phyloP scores from a whole-genome alignment of 2,797 vertebrate species.

The Hylomyscus alleni region DNA sequence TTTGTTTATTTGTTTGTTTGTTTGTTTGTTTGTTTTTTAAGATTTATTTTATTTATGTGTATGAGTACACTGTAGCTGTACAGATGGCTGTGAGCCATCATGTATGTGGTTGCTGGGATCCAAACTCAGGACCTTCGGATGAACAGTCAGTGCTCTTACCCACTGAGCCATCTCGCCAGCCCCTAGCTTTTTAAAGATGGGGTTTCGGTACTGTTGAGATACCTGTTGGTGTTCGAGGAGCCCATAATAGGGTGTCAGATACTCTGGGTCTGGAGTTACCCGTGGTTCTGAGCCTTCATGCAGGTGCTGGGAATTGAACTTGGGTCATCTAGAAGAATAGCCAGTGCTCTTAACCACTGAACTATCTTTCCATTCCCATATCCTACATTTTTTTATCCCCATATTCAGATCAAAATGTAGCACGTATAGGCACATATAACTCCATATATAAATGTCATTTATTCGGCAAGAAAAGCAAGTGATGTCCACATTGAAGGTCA shows the following conservation, averaged over 20 bases:
- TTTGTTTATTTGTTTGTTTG: too few species aligned
- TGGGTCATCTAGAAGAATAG: not conserved
- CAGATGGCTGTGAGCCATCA: too few species aligned
- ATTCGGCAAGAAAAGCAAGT: not conserved
- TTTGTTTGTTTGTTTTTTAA: too few species aligned
- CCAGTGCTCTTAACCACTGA: not conserved
- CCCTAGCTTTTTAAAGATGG: not conserved
- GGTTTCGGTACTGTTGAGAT: too few species aligned
- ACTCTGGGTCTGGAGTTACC: not conserved
- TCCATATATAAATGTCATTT: not conserved
- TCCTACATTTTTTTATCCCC: not conserved
- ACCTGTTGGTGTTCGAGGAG: not conserved
- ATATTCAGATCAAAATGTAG: not conserved
- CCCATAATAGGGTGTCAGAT: not conserved
- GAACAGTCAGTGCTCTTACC: too few species aligned
- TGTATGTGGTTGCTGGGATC: too few species aligned
- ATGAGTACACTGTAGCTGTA: too few species aligned
- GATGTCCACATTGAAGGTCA: not conserved
- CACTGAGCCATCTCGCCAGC: too few species aligned
- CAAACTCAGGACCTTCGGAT: too few species aligned
- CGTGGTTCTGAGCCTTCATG: not conserved
- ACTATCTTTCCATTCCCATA: not conserved
- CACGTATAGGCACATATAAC: not conserved
- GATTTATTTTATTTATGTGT: too few species aligned
- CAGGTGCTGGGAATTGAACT: not conserved